These are phyloP conservation scores for Diglossa cyanea DNA, from an alignment of 2,797 vertebrate species.

Conservation along the genomic window DNA sequence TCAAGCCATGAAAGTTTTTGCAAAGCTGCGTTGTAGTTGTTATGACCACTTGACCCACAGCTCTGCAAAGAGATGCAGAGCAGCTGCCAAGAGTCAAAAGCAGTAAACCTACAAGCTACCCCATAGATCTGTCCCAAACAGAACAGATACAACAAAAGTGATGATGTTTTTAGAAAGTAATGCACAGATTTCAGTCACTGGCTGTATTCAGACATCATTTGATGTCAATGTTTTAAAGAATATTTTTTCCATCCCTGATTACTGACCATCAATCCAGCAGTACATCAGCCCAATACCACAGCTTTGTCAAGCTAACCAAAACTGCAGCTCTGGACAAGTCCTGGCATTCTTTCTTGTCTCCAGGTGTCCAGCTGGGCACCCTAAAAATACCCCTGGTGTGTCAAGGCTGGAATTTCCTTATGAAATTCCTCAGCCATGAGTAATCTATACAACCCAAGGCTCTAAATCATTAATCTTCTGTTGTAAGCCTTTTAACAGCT, in stretches of 20 bases:
- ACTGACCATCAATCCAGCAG: not conserved
- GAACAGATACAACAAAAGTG: not conserved
- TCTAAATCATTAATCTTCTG: not conserved
- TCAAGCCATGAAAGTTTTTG: not conserved
- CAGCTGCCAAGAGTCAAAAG: not conserved
- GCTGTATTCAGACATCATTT: not conserved
- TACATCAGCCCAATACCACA: not conserved
- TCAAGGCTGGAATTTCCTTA: constrained; percentile 41
- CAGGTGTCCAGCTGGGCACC: not conserved
- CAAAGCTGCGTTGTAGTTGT: not conserved
- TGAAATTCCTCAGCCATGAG: not conserved
- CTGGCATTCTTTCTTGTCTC: not conserved
- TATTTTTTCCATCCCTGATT: not conserved
- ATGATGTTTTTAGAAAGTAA: not conserved
- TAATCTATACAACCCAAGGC: not conserved
- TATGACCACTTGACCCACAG: not conserved
- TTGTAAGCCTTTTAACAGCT: constrained; percentile 36
- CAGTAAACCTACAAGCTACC: not conserved
- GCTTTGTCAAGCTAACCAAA: not conserved
- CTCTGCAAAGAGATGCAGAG: not conserved
- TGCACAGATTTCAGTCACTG: not conserved
- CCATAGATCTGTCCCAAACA: not conserved
- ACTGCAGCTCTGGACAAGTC: not conserved
- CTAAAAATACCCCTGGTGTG: constrained; percentile 27
- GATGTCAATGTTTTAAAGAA: not conserved